These are phyloP conservation scores for Muscicapa adusta DNA, from an alignment of 2,113 vertebrate genomes.

Conservation along the genomic window DNA sequence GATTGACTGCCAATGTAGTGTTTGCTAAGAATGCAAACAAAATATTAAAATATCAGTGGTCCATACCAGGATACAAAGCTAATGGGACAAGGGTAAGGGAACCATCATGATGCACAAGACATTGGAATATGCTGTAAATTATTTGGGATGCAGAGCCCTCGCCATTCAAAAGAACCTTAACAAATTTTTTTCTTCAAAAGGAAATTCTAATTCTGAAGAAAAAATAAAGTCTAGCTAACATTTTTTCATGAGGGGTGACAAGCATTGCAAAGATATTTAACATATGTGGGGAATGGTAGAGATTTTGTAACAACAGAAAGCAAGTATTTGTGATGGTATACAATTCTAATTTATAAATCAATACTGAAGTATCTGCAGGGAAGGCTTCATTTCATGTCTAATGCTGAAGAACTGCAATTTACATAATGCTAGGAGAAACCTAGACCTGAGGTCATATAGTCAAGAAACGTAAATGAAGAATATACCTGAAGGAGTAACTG, in stretches of 20 bases:
- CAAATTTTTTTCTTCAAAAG: neutral
- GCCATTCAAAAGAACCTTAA: neutral
- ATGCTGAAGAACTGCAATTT: slow-evolving; percentile 27
- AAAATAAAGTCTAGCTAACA: neutral
- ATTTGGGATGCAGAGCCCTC: neutral
- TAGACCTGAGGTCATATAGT: slow-evolving; percentile 1
- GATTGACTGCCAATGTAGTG: neutral
- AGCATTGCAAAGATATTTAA: neutral
- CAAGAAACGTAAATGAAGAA: slow-evolving; percentile 33
- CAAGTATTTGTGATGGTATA: neutral
- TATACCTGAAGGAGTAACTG: neutral
- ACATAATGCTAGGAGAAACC: slow-evolving; percentile 38
- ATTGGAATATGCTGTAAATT: neutral
- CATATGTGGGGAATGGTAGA: neutral
- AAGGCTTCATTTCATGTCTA: neutral
- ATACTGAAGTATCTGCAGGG: neutral
- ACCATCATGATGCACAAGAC: neutral
- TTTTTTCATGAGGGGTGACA: neutral
- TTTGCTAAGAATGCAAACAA: neutral
- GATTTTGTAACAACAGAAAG: neutral
- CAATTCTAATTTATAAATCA: neutral
- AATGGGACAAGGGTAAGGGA: neutral
- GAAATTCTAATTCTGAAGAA: neutral
- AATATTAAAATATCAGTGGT: neutral
- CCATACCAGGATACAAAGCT: neutral